A percentile compares a stretch with the other conserved stretches of the same genome.
Evolutionary conservation across 2,888 invertebrate species (phyloP).

Genomic region (Tiliacea aurago): DNA sequence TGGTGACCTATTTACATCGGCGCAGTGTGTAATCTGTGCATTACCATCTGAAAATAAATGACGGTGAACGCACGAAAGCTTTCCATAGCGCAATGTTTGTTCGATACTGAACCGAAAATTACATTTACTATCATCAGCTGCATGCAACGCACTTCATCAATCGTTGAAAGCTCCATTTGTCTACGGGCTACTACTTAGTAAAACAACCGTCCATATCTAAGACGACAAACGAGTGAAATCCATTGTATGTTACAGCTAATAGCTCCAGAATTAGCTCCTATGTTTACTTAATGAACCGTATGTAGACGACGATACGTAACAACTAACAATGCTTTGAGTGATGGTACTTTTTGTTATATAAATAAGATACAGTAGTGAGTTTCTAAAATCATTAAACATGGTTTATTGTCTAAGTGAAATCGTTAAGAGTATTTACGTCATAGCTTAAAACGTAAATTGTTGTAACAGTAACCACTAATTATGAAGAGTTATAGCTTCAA

Average conservation of each 20-base stretch:
- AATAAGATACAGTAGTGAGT: slow-evolving; percentile 66
- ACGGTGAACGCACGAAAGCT: slow-evolving; percentile 69
- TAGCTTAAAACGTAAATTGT: slow-evolving; percentile 60
- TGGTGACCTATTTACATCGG: slow-evolving; percentile 79
- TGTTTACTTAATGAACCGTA: slow-evolving; percentile 64
- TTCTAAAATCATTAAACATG: slow-evolving; percentile 69
- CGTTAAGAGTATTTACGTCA: slow-evolving; percentile 63
- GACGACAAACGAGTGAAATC: slow-evolving; percentile 34
- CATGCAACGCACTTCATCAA: slow-evolving; percentile 39
- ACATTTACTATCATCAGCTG: slow-evolving; percentile 54
- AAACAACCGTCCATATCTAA: slow-evolving; percentile 16
- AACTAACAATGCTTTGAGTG: slow-evolving; percentile 61
- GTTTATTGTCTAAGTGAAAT: slow-evolving; percentile 70
- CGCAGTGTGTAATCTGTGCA: slow-evolving; percentile 76
- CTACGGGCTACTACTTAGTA: slow-evolving; percentile 14
- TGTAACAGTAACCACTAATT: slow-evolving; percentile 62
- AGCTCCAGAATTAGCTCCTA: slow-evolving; percentile 66
- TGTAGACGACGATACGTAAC: slow-evolving; percentile 46
- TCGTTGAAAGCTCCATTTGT: slow-evolving; percentile 30
- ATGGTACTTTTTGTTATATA: slow-evolving; percentile 63
- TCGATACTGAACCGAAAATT: slow-evolving; percentile 71
- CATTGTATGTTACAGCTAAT: slow-evolving; percentile 63
- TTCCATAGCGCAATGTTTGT: slow-evolving; percentile 67
- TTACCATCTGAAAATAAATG: slow-evolving; percentile 77
- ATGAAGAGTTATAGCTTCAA: slow-evolving; percentile 58